A percentile compares a stretch with the other conserved stretches of the same genome.
Conservation (phyloP, 2,888 invertebrate species). For the Zhengitettix transpicula region DNA sequence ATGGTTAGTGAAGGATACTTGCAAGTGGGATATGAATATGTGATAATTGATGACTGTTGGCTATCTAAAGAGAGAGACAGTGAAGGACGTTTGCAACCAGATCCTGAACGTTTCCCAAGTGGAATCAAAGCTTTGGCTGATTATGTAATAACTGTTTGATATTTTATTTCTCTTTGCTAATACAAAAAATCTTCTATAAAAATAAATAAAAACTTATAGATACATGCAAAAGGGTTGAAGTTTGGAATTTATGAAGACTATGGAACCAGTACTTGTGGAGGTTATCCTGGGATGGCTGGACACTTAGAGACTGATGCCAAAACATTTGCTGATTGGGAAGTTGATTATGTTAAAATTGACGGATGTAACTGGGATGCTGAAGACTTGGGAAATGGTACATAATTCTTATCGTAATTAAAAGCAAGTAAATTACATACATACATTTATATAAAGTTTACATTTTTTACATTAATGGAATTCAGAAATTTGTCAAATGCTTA, state of each 20-base stretch:
- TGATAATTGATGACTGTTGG: conserved; percentile 67
- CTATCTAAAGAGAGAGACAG: conserved; percentile 40
- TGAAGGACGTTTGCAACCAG: conserved; percentile 41
- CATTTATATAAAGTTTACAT: too few relatives aligned
- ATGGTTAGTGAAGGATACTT: conserved; percentile 50
- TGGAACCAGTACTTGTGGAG: conserved; percentile 58
- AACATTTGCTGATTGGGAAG: conserved; percentile 61
- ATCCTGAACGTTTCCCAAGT: conserved; percentile 49
- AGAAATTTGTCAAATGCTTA: too few relatives aligned
- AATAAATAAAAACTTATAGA: conserved; percentile 26
- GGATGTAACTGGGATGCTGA: conserved; percentile 50
- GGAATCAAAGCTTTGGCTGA: conserved; percentile 54
- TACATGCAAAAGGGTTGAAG: conserved; percentile 55
- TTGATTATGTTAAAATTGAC: conserved; percentile 69
- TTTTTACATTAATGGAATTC: too few relatives aligned
- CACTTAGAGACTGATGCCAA: conserved; percentile 49
- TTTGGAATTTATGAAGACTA: conserved; percentile 73
- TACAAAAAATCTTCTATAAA: background rate
- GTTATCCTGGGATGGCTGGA: conserved; percentile 57
- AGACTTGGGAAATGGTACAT: conserved; percentile 36
- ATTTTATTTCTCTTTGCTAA: background rate
- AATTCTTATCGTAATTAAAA: conserved; percentile 29
- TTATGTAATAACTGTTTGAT: conserved; percentile 36
- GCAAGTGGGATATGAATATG: conserved; percentile 53
- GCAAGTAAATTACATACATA: conserved; percentile 18